These are phyloP conservation scores for Calephelis perditalis DNA, from an alignment of 2,888 invertebrate genomes.

Conservation along the genomic window DNA sequence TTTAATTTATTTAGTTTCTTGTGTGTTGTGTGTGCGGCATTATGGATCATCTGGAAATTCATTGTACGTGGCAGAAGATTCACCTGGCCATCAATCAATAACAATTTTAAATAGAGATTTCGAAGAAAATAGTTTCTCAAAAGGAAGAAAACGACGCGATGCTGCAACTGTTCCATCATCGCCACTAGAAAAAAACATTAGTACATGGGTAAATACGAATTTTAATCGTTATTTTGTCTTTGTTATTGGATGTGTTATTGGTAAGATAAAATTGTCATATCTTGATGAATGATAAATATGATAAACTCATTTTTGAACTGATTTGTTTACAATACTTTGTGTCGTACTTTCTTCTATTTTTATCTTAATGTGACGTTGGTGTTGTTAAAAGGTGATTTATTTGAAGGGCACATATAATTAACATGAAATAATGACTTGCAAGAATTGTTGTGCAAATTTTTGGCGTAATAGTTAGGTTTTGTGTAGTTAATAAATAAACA, in stretches of 20 bases:
- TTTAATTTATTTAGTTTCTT: slow-evolving; percentile 49
- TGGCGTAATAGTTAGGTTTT: not conserved
- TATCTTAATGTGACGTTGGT: slow-evolving; percentile 25
- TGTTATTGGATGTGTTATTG: too few relatives aligned
- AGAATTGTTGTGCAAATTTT: slow-evolving; percentile 7
- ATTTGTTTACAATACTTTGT: not conserved
- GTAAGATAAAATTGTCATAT: not conserved
- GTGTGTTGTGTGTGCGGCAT: slow-evolving; percentile 42
- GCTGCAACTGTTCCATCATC: slow-evolving; percentile 44
- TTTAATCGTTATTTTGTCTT: slow-evolving; percentile 7
- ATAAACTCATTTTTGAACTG: not conserved
- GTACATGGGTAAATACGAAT: slow-evolving; percentile 62
- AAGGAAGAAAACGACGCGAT: slow-evolving; percentile 61
- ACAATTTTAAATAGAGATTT: slow-evolving; percentile 53
- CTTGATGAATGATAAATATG: not conserved
- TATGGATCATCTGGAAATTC: slow-evolving; percentile 49
- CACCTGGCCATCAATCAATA: slow-evolving; percentile 39
- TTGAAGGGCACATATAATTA: slow-evolving; percentile 15
- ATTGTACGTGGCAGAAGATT: slow-evolving; percentile 58
- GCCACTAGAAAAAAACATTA: slow-evolving; percentile 57
- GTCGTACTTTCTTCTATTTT: slow-evolving; percentile 29
- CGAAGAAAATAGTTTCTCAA: slow-evolving; percentile 32
- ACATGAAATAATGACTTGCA: slow-evolving; percentile 3
- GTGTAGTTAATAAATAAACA: too few relatives aligned
- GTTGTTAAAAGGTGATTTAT: slow-evolving; percentile 7